These are phyloP conservation scores for Grammomys dolichurus DNA, from an alignment of 2,113 vertebrate species.

Conservation along the genomic window DNA sequence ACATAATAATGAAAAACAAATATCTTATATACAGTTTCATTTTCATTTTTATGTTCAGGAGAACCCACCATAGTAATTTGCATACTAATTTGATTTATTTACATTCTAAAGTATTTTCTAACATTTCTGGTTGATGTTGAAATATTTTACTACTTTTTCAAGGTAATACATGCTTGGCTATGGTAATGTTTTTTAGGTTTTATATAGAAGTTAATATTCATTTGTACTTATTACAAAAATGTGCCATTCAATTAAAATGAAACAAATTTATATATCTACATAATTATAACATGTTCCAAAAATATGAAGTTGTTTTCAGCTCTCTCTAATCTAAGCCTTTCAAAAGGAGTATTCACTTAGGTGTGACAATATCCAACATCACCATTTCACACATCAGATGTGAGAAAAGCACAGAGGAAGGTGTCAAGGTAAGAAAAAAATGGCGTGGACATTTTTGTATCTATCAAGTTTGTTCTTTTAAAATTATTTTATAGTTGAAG, in stretches of 20 bases:
- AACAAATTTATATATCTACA: constrained; percentile 44
- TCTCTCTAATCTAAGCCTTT: not conserved
- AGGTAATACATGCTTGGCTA: not conserved
- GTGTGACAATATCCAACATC: constrained; percentile 77
- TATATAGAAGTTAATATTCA: not conserved
- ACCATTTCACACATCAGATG: constrained; percentile 79
- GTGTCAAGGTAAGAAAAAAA: not conserved
- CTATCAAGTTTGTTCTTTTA: not conserved
- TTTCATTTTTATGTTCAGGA: not conserved
- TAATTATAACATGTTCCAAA: constrained; percentile 65
- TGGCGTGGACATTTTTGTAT: constrained; percentile 50
- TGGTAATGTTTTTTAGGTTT: not conserved
- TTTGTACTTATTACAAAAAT: not conserved
- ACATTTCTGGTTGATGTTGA: not conserved
- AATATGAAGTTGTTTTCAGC: not conserved
- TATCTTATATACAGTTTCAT: not conserved
- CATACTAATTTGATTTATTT: not conserved
- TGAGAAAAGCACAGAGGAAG: not conserved
- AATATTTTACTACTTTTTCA: not conserved
- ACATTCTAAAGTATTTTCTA: not conserved
- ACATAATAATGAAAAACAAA: not conserved
- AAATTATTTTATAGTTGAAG: constrained; percentile 2
- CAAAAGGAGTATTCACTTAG: constrained; percentile 77
- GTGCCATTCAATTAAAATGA: constrained; percentile 72
- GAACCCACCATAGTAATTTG: fast-evolving